Base-by-base conservation (phyloP, 1,140 invertebrate genomes). In the Bicyclus anynana region DNA sequence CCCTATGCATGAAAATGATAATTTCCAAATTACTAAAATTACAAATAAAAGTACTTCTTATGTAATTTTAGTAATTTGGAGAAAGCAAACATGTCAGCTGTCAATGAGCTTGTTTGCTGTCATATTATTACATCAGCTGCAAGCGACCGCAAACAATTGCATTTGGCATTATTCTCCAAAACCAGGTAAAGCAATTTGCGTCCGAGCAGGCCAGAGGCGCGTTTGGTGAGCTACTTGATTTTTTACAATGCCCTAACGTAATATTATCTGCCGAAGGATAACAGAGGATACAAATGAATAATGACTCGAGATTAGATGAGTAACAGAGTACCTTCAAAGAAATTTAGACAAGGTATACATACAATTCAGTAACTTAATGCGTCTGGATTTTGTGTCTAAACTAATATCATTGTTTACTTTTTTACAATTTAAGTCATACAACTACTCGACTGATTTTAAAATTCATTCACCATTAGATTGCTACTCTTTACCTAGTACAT, bases 11-110 rank as follows among this genome's bases (percentile, higher is more conserved):
- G n/a, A n/a, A n/a, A n/a, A n/a, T n/a, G n/a, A n/a, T n/a, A n/a
- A n/a, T 23, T 4, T 7, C 3, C 23, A 23, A 23, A 23, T 4
- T 23, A 23, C 23, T 23, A 2, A 23, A 23, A 23, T 29, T 10
- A 3, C 29, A 12, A 7, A 27, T 27, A 27, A 1, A 26, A 26
- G 7, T 33, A 4, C 29, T 2, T 7, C 2, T 4, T 29, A 29
- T 5, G 62, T 61, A 59, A 73, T 60, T 66, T 53, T 59, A 62
- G 59, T 59, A 52, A 55, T 40, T 40, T 40, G 13, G 37, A 16
- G 17, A 17, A 40, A 44, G 2, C 20, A 10, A 20, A 16, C 17
- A 23, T 40, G 20, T 21, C 42, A 44, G 42, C 42, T 23, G 42
- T 44, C 42, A 44, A 21, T 21, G n/a, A 21, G 42, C 42, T 44